Percentiles rank a stretch among this genome's conserved stretches.
Conservation (phyloP, 2,797 vertebrate species). For the Microchirus variegatus region DNA sequence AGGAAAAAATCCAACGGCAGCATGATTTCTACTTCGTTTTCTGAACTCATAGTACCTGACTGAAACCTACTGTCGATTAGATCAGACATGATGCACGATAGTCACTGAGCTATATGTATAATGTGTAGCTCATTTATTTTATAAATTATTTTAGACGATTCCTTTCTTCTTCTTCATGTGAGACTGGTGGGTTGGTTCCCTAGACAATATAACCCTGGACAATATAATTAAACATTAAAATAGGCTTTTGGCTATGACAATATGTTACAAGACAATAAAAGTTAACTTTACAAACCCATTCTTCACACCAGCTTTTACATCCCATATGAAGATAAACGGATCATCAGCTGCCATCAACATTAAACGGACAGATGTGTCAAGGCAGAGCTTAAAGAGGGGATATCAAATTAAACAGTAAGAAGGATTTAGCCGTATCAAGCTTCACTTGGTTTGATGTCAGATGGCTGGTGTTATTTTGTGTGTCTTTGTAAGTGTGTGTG, state of each 20-base stretch:
- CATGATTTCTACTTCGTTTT: constrained; percentile 31
- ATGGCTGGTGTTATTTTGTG: constrained; percentile 43
- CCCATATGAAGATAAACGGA: constrained; percentile 16
- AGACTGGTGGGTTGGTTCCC: too few relatives aligned
- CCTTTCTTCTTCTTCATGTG: neutral
- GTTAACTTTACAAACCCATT: neutral
- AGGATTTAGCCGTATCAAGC: constrained; percentile 59
- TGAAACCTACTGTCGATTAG: neutral
- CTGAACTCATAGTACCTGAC: neutral
- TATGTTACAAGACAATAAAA: neutral
- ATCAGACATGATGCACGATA: too few relatives aligned
- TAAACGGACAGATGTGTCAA: constrained; percentile 62
- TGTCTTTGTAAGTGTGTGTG: constrained; percentile 9
- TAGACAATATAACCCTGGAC: neutral
- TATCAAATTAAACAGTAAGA: constrained; percentile 58
- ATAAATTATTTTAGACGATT: too few relatives aligned
- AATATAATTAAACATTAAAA: neutral
- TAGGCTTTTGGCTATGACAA: neutral
- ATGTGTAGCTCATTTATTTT: too few relatives aligned
- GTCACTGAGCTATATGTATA: too few relatives aligned
- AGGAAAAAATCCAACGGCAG: constrained; percentile 9
- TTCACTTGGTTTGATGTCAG: constrained; percentile 58
- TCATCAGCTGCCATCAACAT: constrained; percentile 23
- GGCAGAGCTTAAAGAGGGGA: constrained; percentile 51
- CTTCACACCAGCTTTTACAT: neutral